Evolutionary conservation across 2,797 vertebrate species (phyloP).

Genomic region (Alfaro cultratus): DNA sequence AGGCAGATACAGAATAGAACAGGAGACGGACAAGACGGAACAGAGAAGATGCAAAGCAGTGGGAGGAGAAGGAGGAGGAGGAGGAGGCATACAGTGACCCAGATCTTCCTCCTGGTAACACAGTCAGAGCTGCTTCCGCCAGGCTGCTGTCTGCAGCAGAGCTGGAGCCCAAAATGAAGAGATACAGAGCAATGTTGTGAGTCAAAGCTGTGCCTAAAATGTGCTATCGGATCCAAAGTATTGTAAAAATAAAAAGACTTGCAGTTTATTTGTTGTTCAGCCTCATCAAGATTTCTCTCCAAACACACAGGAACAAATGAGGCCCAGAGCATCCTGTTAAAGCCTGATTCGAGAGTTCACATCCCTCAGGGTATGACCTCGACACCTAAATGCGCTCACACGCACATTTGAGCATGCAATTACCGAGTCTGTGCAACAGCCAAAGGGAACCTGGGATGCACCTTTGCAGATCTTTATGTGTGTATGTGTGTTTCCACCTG

Average conservation of each 20-base stretch:
- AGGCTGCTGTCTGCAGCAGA: constrained; percentile 47
- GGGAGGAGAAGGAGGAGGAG: constrained; percentile 54
- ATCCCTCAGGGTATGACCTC: constrained; percentile 49
- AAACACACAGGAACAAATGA: constrained; percentile 70
- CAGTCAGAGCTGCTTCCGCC: constrained; percentile 34
- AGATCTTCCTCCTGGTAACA: constrained; percentile 67
- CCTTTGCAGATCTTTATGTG: constrained; percentile 42
- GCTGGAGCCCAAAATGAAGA: constrained; percentile 36
- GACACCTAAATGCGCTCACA: constrained; percentile 40
- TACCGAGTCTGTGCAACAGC: constrained; percentile 45
- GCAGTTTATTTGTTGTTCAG: constrained; percentile 7
- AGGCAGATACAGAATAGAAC: constrained; percentile 35
- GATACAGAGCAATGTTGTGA: constrained; percentile 31
- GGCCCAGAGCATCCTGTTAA: constrained; percentile 65
- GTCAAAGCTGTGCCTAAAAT: constrained; percentile 13
- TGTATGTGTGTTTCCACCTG: constrained; percentile 22
- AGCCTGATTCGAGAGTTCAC: constrained; percentile 65
- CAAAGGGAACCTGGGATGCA: constrained; percentile 42
- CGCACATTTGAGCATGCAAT: constrained; percentile 43
- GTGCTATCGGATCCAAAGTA: constrained; percentile 33
- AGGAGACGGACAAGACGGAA: constrained; percentile 41
- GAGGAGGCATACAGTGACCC: constrained; percentile 64
- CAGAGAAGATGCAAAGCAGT: constrained; percentile 51
- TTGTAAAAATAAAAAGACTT: constrained; percentile 13
- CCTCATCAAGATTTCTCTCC: constrained; percentile 41